Evolutionary conservation across 1,140 invertebrate genomes (phyloP).

Genomic region (Mylabris phalerata): DNA sequence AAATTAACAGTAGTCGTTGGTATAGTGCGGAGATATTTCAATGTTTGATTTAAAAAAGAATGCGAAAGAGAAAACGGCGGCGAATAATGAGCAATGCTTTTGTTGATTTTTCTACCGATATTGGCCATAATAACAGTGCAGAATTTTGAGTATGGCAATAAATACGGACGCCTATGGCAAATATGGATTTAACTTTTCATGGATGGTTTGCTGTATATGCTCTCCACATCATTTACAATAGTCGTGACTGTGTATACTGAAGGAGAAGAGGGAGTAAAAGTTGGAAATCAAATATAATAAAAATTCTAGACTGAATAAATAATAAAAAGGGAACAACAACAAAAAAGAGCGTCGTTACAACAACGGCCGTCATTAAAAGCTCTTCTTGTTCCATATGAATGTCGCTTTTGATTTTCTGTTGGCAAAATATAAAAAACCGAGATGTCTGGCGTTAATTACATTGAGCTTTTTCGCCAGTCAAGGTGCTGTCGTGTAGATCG

Average conservation of each 20-base stretch:
- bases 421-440: neutral
- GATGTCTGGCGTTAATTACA: constrained; percentile 15
- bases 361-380: neutral
- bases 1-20: neutral
- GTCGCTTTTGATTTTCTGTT: neutral
- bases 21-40: neutral
- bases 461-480: neutral
- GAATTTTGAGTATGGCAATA: neutral
- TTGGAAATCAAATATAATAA: too few species aligned
- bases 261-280: too few species aligned
- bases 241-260: neutral
- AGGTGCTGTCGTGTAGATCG: constrained; percentile 4
- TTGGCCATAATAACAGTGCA: neutral
- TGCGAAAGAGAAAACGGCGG: too few species aligned
- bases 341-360: constrained; percentile 3
- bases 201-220: constrained; percentile 11
- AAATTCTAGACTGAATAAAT: neutral
- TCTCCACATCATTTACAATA: constrained; percentile 2
- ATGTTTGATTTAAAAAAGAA: neutral
- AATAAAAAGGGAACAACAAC: constrained; percentile 1
- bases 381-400: neutral
- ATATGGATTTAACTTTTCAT: constrained; percentile 17
- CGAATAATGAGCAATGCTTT: neutral
- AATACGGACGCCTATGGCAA: constrained; percentile 3
- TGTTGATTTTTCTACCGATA: neutral